These are phyloP conservation scores for Ostrea denselamellosa DNA, from an alignment of 1,140 invertebrate species.

Conservation along the genomic window DNA sequence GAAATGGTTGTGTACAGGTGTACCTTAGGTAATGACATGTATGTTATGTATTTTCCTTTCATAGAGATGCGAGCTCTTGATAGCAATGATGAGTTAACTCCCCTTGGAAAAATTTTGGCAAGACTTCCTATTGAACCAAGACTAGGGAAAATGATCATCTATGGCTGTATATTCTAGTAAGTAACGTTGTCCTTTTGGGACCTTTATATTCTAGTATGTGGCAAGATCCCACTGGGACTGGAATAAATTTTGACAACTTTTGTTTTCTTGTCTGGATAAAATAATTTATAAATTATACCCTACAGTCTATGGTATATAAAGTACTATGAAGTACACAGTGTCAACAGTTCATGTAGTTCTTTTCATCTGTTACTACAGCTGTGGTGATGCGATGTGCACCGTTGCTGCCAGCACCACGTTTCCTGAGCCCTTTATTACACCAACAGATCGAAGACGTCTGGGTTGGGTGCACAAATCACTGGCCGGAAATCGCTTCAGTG, in stretches of 20 bases:
- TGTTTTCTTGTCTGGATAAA: no score
- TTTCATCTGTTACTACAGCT: constrained; percentile 75
- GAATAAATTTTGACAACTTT: no score
- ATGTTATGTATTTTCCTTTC: constrained; percentile 47
- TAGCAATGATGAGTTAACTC: constrained; percentile 79
- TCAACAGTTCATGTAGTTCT: no score
- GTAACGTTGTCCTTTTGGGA: no score
- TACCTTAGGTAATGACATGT: not conserved
- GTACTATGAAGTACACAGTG: no score
- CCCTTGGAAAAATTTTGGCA: constrained; percentile 79
- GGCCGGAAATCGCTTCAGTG: constrained; percentile 91
- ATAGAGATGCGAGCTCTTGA: constrained; percentile 81
- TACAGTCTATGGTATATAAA: no score
- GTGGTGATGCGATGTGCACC: constrained; percentile 92
- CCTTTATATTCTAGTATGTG: constrained; percentile 78
- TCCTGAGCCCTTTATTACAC: constrained; percentile 90
- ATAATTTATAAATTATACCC: no score
- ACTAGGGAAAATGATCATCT: constrained; percentile 81
- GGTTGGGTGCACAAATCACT: constrained; percentile 81
- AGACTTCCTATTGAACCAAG: constrained; percentile 80
- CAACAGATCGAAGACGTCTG: constrained; percentile 72
- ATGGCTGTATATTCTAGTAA: constrained; percentile 79
- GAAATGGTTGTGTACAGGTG: not conserved
- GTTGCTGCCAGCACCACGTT: constrained; percentile 94
- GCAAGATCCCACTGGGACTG: no score